Base-by-base conservation (phyloP, 1,140 invertebrate genomes). In the Brachionus rubens region DNA sequence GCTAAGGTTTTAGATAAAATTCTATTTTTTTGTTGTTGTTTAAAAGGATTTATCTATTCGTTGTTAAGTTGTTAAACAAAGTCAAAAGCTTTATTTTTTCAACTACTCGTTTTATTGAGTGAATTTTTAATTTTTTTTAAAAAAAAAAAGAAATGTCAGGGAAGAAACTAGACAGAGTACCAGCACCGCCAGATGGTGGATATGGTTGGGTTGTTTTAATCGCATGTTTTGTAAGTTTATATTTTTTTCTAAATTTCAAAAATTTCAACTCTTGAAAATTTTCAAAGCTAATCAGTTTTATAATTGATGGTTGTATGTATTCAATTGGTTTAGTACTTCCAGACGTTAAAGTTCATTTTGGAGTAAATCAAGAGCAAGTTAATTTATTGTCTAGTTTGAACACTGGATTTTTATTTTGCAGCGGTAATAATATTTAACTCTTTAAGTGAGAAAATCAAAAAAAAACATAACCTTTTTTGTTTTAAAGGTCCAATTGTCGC, bases 401-500 rank as follows among this genome's bases (percentile, higher is more conserved):
- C 24, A 72, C 47, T 16, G 68, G 72, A n/a, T 76, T 59, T 76
- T 48, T 56, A 6, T 59, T 54, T 30, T 76, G 48, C 24, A 59
- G 52, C 36, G 72, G 48, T 76, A 62, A 43, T 1, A 28, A 24
- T 59, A 1, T n/a, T 16, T 21, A 14, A 6, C 19, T 47, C 1
- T 6, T 41, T 16, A 46, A 16, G 26, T 12, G 36, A 41, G 24
- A 3, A n/a, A n/a, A n/a, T n/a, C 12, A 14, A 19, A 26, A 21
- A 26, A 2, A 19, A 33, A 33, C 7, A 28, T 24, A 46, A 2
- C 47, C 28, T n/a, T n/a, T n/a, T n/a, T n/a, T n/a, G n/a, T 70
- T 30, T 1, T 21, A 47, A 70, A 72, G 96, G 96, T 77, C 96
- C 96, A 0, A 90, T 98, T 80, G 94, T 93, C 0, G 92, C 92